phyloP scores from a whole-genome alignment of 2,113 vertebrate genomes.

The Nymphicus hollandicus region DNA sequence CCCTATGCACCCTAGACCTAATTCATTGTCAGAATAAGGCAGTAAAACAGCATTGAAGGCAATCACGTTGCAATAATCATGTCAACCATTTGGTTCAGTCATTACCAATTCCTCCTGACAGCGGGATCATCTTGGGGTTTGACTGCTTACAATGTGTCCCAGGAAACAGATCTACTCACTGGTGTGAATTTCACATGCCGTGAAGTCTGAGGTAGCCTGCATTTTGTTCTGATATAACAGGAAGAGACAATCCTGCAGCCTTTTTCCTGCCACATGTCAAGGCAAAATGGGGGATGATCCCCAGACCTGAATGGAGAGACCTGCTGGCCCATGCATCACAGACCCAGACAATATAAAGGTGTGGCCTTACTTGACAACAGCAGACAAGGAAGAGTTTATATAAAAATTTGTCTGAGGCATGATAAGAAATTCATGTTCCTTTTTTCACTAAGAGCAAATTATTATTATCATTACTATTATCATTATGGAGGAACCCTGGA shows the following conservation, averaged over 20 bases:
- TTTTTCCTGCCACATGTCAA: not conserved
- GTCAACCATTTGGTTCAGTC: not conserved
- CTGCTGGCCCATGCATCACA: not conserved
- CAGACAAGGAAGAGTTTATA: not conserved
- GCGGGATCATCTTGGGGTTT: not conserved
- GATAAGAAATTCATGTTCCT: not conserved
- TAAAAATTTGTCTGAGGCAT: not conserved
- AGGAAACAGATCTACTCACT: not conserved
- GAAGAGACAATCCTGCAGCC: not conserved
- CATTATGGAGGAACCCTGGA: not conserved
- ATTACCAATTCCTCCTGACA: not conserved
- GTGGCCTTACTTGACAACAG: not conserved
- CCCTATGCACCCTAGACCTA: not conserved
- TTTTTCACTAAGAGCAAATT: not conserved
- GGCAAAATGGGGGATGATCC: not conserved
- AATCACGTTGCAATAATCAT: not conserved
- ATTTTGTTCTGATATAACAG: not conserved
- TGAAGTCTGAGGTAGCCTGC: not conserved
- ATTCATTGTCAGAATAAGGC: not conserved
- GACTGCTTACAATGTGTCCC: rapidly evolving
- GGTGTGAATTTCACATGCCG: not conserved
- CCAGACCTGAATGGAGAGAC: not conserved
- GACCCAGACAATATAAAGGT: not conserved
- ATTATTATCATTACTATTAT: not conserved
- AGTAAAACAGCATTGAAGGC: not conserved